phyloP scores from a whole-genome alignment of 1,140 invertebrate species.

The Monochamus saltuarius region DNA sequence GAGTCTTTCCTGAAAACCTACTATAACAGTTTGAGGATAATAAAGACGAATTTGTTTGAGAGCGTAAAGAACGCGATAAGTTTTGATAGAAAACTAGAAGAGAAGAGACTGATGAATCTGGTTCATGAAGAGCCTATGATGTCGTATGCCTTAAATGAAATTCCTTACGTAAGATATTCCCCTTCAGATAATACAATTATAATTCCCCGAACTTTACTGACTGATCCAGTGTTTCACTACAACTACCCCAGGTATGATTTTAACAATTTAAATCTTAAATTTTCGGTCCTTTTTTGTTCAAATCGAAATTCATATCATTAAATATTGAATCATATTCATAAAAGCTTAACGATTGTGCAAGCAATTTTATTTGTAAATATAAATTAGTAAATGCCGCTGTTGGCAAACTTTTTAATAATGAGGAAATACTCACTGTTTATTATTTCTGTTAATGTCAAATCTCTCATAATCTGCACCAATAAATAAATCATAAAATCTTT shows the following conservation, averaged over 20 bases:
- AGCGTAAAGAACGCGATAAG: slow-evolving; percentile 52
- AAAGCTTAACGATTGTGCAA: too few species aligned
- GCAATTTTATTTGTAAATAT: too few species aligned
- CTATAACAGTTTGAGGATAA: slow-evolving; percentile 53
- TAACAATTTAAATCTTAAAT: too few species aligned
- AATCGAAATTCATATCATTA: too few species aligned
- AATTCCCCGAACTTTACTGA: slow-evolving; percentile 52
- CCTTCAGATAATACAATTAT: slow-evolving; percentile 54
- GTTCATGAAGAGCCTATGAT: slow-evolving; percentile 20
- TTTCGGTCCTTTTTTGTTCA: too few species aligned
- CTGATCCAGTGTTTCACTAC: slow-evolving; percentile 49
- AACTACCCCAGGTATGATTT: slow-evolving; percentile 49
- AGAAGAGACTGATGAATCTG: slow-evolving; percentile 28
- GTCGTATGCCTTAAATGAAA: slow-evolving; percentile 39
- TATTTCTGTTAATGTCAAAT: neutral
- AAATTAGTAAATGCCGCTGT: too few species aligned
- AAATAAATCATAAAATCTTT: too few species aligned
- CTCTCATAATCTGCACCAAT: slow-evolving; percentile 22
- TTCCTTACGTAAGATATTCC: slow-evolving; percentile 47
- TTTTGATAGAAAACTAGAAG: slow-evolving; percentile 43
- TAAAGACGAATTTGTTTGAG: slow-evolving; percentile 57
- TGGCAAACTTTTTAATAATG: too few species aligned
- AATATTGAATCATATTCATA: too few species aligned
- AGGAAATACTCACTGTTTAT: too few species aligned
- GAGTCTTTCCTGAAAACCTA: slow-evolving; percentile 52